These are phyloP conservation scores for Bombus vancouverensis DNA, from an alignment of 1,140 invertebrate species.

Conservation along the genomic window DNA sequence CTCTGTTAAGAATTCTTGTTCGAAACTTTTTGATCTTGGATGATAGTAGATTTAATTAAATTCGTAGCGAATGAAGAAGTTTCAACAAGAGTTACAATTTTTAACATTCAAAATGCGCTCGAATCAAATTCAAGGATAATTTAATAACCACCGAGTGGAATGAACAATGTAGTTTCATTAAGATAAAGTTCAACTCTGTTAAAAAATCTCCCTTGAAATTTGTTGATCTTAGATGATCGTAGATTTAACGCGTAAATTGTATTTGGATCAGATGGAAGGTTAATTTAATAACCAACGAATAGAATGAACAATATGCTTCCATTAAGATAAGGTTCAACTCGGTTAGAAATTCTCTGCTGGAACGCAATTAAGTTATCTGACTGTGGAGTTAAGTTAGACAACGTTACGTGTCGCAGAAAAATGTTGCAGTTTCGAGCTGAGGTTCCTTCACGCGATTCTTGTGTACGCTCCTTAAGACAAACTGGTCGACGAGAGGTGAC, in stretches of 20 bases:
- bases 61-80: background rate
- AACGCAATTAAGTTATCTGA: slow-evolving; percentile 38
- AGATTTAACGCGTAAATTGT: background rate
- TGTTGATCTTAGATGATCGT: background rate
- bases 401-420: slow-evolving; percentile 16
- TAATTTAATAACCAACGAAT: background rate
- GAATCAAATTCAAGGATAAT: background rate
- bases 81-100: background rate
- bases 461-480: slow-evolving; percentile 56
- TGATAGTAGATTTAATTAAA: background rate
- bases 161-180: background rate
- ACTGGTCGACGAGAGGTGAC: slow-evolving; percentile 64
- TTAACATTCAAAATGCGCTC: background rate
- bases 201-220: background rate
- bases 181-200: background rate
- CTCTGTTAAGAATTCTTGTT: background rate
- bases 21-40: background rate
- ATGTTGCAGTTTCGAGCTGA: background rate
- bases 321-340: background rate
- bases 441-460: background rate
- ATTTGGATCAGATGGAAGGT: background rate
- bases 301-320: background rate
- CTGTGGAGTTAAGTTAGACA: background rate
- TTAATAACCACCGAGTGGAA: background rate
- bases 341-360: background rate